phyloP scores from a whole-genome alignment of 2,888 invertebrate species.

The Thereva nobilitata region DNA sequence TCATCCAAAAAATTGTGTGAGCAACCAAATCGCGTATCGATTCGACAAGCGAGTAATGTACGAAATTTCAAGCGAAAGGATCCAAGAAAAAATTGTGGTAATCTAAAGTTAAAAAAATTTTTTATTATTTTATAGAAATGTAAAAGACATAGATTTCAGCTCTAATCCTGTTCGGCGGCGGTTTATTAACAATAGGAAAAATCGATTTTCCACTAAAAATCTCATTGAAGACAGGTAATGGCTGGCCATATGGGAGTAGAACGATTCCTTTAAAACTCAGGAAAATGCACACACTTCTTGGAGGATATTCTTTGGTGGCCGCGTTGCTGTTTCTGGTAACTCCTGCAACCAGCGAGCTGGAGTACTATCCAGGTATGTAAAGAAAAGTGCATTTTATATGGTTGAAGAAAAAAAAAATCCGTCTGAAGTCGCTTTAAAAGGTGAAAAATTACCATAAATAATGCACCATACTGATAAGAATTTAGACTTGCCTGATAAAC shows the following conservation, averaged over 20 bases:
- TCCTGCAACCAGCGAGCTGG: slow-evolving; percentile 36
- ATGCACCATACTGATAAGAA: no score
- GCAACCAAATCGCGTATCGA: no score
- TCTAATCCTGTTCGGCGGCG: no score
- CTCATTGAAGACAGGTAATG: slow-evolving; percentile 32
- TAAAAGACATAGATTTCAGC: no score
- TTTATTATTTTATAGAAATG: no score
- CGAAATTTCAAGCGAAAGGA: no score
- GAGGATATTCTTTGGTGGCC: slow-evolving; percentile 29
- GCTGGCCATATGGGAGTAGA: slow-evolving; percentile 38
- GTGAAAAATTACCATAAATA: neutral
- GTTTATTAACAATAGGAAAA: neutral
- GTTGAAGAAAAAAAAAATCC: neutral
- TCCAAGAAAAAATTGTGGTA: no score
- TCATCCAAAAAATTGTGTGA: no score
- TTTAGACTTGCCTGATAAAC: no score
- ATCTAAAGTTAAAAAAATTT: no score
- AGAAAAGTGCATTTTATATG: neutral
- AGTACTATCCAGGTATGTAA: slow-evolving; percentile 39
- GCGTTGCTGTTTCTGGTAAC: slow-evolving; percentile 25
- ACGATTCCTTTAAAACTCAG: slow-evolving; percentile 22
- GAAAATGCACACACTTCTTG: slow-evolving; percentile 31
- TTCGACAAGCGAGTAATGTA: no score
- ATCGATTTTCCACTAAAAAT: slow-evolving; percentile 30
- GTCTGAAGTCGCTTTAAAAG: neutral